These are phyloP conservation scores for Brachypodius melanocephalos DNA, from an alignment of 2,113 vertebrate genomes.

Conservation along the genomic window DNA sequence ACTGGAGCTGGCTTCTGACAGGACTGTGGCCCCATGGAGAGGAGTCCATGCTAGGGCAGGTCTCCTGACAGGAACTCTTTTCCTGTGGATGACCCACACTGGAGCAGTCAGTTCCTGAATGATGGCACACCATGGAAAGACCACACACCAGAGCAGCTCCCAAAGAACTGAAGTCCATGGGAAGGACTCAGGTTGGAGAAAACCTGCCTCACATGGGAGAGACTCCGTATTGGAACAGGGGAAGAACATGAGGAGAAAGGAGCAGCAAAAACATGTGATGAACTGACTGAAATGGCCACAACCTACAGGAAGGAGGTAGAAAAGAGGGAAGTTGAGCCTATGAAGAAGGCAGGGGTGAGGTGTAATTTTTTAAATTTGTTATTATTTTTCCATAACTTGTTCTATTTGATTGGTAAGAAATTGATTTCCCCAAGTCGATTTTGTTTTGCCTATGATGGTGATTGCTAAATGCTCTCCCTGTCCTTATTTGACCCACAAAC, in stretches of 20 bases:
- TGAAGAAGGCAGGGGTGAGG: background rate
- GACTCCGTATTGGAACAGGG: background rate
- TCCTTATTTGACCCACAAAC: background rate
- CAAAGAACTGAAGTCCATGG: background rate
- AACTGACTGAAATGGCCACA: background rate
- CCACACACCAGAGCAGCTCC: background rate
- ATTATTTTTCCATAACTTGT: background rate
- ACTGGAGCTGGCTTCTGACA: background rate
- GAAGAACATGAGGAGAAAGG: background rate
- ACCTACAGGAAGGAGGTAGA: background rate
- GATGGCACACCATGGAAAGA: background rate
- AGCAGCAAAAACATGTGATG: accelerated
- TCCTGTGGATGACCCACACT: background rate
- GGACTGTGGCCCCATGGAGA: background rate
- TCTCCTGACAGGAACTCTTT: background rate
- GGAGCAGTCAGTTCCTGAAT: background rate
- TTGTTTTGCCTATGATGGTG: background rate
- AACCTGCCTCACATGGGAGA: background rate
- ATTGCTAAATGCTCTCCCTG: background rate
- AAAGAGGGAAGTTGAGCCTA: background rate
- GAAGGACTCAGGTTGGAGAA: background rate
- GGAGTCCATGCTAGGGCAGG: background rate
- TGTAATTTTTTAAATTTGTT: background rate
- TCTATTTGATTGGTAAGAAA: background rate
- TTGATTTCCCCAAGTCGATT: background rate